These are phyloP conservation scores for Caenorhabditis angaria DNA, from an alignment of 2,888 invertebrate genomes.

Conservation along the genomic window DNA sequence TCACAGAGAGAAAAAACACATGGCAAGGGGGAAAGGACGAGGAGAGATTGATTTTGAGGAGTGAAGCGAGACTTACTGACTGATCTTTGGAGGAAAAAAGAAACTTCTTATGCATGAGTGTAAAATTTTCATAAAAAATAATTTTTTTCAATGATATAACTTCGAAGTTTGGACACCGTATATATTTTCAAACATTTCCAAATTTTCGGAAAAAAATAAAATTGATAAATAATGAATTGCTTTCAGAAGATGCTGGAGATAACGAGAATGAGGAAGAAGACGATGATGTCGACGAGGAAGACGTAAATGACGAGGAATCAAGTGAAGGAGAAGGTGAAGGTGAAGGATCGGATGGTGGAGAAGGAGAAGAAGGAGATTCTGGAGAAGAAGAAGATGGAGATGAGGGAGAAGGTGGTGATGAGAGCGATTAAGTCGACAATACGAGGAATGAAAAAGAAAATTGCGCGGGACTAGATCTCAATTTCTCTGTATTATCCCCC, in stretches of 20 bases:
- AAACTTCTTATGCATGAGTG: neutral
- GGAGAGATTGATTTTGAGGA: slow-evolving; percentile 16
- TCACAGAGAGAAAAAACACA: slow-evolving; percentile 19
- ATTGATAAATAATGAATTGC: neutral
- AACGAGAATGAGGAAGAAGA: slow-evolving; percentile 51
- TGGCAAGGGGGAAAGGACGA: slow-evolving; percentile 17
- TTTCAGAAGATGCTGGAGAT: slow-evolving; percentile 41
- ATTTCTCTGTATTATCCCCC: slow-evolving; percentile 16
- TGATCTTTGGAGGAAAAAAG: neutral
- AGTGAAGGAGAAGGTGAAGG: slow-evolving; percentile 50
- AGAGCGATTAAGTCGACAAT: slow-evolving; percentile 41
- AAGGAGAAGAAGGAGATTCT: slow-evolving; percentile 45
- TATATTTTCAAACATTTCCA: too few relatives aligned
- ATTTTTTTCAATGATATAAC: too few relatives aligned
- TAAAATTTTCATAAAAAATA: neutral
- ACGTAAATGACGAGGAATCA: slow-evolving; percentile 55
- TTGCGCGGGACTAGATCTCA: slow-evolving; percentile 41
- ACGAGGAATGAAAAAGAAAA: slow-evolving; percentile 15
- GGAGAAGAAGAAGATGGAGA: slow-evolving; percentile 51
- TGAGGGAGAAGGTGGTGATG: slow-evolving; percentile 42
- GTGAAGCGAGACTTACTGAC: neutral
- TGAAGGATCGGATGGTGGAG: slow-evolving; percentile 48
- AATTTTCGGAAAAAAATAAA: too few relatives aligned
- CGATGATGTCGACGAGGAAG: slow-evolving; percentile 57
- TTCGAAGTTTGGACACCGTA: too few relatives aligned